phyloP scores from a whole-genome alignment of 2,113 vertebrate species.

The Oryzias celebensis region DNA sequence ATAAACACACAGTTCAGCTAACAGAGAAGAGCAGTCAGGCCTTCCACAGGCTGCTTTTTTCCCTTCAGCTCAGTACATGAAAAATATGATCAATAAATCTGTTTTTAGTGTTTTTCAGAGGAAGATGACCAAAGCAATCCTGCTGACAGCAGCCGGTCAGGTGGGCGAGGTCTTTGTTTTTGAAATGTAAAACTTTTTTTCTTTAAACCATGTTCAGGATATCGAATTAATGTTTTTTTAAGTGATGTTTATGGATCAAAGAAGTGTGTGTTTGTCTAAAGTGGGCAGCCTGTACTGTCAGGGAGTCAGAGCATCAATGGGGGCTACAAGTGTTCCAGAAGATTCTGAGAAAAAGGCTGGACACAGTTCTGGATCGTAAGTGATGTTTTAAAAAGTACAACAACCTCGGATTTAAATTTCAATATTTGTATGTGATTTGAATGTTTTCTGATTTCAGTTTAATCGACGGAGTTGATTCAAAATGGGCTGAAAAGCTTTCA shows the following conservation, averaged over 20 bases:
- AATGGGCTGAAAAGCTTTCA: slow-evolving; percentile 75
- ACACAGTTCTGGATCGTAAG: slow-evolving; percentile 22
- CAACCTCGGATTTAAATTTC: not conserved
- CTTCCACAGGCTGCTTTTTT: not conserved
- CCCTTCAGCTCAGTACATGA: not conserved
- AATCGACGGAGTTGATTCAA: slow-evolving; percentile 23
- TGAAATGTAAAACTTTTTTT: too few species aligned
- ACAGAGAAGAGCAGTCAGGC: too few species aligned
- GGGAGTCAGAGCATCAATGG: slow-evolving; percentile 6
- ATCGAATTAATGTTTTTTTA: too few species aligned
- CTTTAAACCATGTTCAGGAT: too few species aligned
- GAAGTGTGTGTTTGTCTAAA: slow-evolving; percentile 8
- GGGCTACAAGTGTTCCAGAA: slow-evolving; percentile 27
- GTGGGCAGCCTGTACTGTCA: slow-evolving; percentile 46
- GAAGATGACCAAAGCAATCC: slow-evolving; percentile 57
- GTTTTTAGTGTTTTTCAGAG: slow-evolving; percentile 79
- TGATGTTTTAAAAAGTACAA: not conserved
- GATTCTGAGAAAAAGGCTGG: not conserved
- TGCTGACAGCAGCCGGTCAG: slow-evolving; percentile 32
- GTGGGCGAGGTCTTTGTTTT: slow-evolving; percentile 9
- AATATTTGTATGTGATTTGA: not conserved
- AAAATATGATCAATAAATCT: not conserved
- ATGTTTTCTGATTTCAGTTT: slow-evolving; percentile 20
- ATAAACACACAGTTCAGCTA: not conserved
- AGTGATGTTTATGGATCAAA: too few species aligned